These are phyloP conservation scores for Hyperopisus bebe DNA, from an alignment of 2,113 vertebrate genomes.

Conservation along the genomic window DNA sequence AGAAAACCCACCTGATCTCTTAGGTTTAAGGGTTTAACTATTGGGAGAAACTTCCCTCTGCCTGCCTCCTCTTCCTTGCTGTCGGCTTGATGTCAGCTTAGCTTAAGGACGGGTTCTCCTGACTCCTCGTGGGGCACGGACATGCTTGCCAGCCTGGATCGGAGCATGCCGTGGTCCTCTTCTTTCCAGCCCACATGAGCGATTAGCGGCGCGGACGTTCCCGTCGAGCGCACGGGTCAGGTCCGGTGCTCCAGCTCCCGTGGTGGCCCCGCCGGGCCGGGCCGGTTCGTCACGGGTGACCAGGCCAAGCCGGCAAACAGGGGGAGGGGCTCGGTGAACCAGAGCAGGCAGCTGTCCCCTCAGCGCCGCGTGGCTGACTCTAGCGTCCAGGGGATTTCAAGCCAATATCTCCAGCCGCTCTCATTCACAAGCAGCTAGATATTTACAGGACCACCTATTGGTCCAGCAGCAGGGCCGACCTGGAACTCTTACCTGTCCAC, in stretches of 20 bases:
- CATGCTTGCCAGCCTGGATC: conserved; percentile 24
- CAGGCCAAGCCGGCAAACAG: not conserved
- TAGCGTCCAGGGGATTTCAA: not conserved
- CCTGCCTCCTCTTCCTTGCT: conserved; percentile 23
- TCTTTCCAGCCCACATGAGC: conserved; percentile 28
- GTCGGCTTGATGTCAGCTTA: conserved; percentile 22
- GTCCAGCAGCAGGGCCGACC: not conserved
- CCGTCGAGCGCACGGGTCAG: conserved; percentile 14
- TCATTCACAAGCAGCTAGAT: not conserved
- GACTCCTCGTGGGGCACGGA: conserved; percentile 21
- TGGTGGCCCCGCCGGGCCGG: not conserved
- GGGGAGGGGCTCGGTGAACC: not conserved
- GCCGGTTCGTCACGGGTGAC: not conserved
- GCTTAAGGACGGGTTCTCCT: not conserved
- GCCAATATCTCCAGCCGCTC: not conserved
- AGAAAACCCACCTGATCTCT: conserved; percentile 6
- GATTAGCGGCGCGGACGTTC: conserved; percentile 17
- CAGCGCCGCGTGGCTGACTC: not conserved
- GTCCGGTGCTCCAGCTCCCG: not conserved
- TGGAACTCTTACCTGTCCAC: not conserved
- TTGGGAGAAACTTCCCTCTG: not conserved
- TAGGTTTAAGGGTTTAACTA: conserved; percentile 10
- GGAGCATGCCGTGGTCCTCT: conserved; percentile 25
- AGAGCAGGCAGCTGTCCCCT: not conserved
- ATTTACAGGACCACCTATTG: not conserved